phyloP scores from a whole-genome alignment of 35 echinoderm and acorn worm species.

The Chiridota heheva region DNA sequence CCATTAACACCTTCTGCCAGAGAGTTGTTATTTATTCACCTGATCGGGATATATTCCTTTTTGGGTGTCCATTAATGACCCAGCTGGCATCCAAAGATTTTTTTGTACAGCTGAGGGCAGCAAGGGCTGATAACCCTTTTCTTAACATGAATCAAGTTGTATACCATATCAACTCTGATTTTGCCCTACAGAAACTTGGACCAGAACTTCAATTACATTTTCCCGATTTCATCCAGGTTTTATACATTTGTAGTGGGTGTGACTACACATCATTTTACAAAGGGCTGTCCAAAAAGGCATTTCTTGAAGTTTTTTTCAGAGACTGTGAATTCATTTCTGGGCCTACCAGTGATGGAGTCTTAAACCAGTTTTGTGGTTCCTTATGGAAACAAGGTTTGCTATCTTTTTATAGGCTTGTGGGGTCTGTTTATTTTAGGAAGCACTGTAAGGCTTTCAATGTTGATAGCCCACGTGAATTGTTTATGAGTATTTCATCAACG shows the following conservation, averaged over 20 bases:
- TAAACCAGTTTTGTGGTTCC: not conserved
- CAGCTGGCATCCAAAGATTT: not conserved
- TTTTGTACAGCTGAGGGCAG: not conserved
- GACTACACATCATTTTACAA: not conserved
- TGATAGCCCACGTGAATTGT: constrained; percentile 17
- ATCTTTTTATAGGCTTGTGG: constrained; percentile 44
- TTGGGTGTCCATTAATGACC: not conserved
- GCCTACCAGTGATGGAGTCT: not conserved
- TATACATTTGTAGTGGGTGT: constrained; percentile 9
- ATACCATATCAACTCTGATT: not conserved
- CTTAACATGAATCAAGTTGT: not conserved
- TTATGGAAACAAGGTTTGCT: constrained; percentile 18
- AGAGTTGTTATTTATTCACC: not conserved
- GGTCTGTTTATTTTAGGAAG: constrained; percentile 32
- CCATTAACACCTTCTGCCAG: not conserved
- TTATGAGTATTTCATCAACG: constrained; percentile 5
- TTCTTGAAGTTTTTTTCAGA: constrained; percentile 28
- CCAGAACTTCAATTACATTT: not conserved
- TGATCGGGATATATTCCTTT: not conserved
- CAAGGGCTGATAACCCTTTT: not conserved
- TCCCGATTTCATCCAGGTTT: not conserved
- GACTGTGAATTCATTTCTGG: constrained; percentile 35
- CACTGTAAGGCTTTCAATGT: constrained; percentile 12
- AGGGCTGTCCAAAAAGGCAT: not conserved
- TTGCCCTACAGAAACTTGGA: not conserved